Conservation (phyloP, 1,140 invertebrate genomes). For the Saccostrea cuccullata region DNA sequence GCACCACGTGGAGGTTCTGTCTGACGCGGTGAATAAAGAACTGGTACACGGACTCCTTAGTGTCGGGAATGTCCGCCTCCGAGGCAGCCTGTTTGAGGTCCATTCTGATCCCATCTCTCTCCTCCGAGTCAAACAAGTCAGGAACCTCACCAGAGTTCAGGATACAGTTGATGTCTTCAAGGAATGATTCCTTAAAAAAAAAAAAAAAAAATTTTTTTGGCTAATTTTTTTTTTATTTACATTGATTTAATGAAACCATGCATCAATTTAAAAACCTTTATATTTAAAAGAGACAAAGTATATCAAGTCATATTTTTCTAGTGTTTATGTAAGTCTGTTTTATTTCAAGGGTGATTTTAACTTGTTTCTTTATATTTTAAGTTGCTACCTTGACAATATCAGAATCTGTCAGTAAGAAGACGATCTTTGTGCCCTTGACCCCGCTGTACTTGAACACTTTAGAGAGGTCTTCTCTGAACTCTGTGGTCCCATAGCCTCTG, state of each 20-base stretch:
- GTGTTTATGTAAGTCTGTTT: too few species aligned
- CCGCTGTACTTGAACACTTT: slow-evolving; percentile 81
- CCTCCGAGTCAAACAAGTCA: slow-evolving; percentile 78
- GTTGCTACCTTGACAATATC: slow-evolving; percentile 83
- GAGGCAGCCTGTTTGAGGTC: slow-evolving; percentile 76
- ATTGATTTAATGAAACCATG: too few species aligned
- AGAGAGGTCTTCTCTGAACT: slow-evolving; percentile 88
- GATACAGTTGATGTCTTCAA: slow-evolving; percentile 78
- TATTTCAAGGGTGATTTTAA: too few species aligned
- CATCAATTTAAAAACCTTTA: too few species aligned
- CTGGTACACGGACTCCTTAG: slow-evolving; percentile 72
- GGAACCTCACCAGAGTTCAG: slow-evolving; percentile 78
- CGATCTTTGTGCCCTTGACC: slow-evolving; percentile 73
- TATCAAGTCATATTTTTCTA: too few species aligned
- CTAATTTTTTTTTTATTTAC: not conserved
- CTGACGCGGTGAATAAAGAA: slow-evolving; percentile 77
- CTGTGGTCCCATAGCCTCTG: slow-evolving; percentile 86
- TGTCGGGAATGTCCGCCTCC: slow-evolving; percentile 74
- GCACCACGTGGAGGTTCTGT: slow-evolving; percentile 76
- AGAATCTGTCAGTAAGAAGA: slow-evolving; percentile 77
- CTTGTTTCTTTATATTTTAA: not conserved
- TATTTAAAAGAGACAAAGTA: too few species aligned
- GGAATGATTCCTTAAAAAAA: slow-evolving; percentile 75
- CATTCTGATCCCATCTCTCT: slow-evolving; percentile 77
- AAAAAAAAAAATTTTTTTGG: not conserved